Evolutionary conservation across 37 sponge, comb jelly and placozoan species (phyloP).

Genomic region (Oscarella lobularis): DNA sequence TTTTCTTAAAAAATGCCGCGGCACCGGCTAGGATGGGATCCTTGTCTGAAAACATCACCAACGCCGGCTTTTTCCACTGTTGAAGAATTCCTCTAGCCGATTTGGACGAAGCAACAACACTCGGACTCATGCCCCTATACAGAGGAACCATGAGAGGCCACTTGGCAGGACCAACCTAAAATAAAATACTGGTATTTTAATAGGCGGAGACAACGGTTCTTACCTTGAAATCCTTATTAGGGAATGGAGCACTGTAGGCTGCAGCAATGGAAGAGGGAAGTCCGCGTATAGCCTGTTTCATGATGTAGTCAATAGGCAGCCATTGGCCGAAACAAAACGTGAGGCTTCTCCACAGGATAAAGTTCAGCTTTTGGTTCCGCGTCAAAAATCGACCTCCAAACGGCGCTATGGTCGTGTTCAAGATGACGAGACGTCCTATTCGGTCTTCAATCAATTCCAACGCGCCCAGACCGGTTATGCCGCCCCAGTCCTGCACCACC

Average conservation of each 20-base stretch:
- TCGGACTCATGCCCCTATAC: not conserved
- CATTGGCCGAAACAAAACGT: not conserved
- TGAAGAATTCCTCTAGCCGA: not conserved
- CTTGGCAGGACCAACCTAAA: not conserved
- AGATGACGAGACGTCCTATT: not conserved
- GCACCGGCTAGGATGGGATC: not conserved
- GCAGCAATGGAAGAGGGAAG: not conserved
- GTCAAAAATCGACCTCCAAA: not conserved
- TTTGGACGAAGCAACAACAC: not conserved
- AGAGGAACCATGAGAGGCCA: constrained; percentile 2
- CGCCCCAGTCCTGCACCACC: not conserved
- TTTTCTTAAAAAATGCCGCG: not conserved
- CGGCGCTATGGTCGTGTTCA: not conserved
- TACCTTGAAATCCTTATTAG: not conserved
- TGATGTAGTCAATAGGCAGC: not conserved
- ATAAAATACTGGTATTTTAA: no score
- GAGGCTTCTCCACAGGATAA: not conserved
- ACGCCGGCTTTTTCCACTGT: not conserved
- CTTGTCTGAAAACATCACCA: not conserved
- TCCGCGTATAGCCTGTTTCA: not conserved
- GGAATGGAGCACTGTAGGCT: not conserved
- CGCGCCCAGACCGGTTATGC: not conserved
- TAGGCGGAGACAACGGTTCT: no score
- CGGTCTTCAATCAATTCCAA: not conserved
- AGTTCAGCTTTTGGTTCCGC: not conserved